Evolutionary conservation across 2,797 vertebrate genomes (phyloP).

Genomic region (Todus mexicanus): DNA sequence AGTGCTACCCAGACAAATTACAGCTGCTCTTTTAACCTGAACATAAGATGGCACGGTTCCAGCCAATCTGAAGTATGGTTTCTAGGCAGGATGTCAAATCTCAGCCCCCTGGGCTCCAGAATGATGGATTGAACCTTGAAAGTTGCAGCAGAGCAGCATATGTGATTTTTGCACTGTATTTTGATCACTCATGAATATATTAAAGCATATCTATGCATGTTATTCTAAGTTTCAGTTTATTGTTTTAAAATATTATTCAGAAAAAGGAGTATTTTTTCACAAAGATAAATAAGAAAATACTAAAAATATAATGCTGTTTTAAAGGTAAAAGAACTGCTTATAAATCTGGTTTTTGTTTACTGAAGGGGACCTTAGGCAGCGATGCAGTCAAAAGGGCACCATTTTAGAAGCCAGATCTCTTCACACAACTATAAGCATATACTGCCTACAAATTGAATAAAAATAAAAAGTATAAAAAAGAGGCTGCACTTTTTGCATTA

Average conservation of each 20-base stretch:
- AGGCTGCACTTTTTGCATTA: neutral
- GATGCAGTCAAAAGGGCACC: neutral
- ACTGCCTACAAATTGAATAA: neutral
- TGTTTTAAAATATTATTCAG: neutral
- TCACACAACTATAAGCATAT: neutral
- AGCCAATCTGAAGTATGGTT: slow-evolving; percentile 69
- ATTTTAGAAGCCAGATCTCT: neutral
- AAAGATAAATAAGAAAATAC: neutral
- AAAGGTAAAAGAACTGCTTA: neutral
- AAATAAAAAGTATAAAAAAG: too few relatives aligned
- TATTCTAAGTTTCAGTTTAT: neutral
- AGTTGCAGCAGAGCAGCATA: slow-evolving; percentile 62
- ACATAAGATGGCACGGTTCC: slow-evolving; percentile 72
- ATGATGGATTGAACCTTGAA: slow-evolving; percentile 73
- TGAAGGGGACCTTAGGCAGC: neutral
- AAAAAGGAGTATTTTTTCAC: neutral
- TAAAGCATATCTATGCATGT: slow-evolving; percentile 50
- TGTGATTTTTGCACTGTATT: slow-evolving; percentile 64
- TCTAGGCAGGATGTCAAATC: slow-evolving; percentile 71
- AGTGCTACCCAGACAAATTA: slow-evolving; percentile 71
- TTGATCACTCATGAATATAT: slow-evolving; percentile 56
- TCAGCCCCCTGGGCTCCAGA: slow-evolving; percentile 52
- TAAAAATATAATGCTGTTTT: neutral
- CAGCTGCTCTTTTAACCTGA: slow-evolving; percentile 76
- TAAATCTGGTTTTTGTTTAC: neutral